Percentiles rank a stretch among this genome's conserved stretches.
phyloP scores from a whole-genome alignment of 1,140 invertebrate species.

The Monochamus saltuarius region DNA sequence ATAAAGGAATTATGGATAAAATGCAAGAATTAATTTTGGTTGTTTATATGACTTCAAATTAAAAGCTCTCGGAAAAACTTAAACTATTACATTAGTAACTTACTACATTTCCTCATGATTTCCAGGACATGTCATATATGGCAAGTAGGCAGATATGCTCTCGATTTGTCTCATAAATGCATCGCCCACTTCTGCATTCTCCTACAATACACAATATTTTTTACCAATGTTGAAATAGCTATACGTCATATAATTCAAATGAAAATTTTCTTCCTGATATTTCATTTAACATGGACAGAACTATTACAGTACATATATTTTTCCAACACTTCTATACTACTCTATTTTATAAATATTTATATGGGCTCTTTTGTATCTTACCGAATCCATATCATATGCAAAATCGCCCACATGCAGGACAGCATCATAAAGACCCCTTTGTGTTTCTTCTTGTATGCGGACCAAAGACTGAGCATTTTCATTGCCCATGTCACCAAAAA shows the following conservation, averaged over 20 bases:
- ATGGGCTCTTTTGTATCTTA: too few species aligned
- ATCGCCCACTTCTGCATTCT: constrained; percentile 79
- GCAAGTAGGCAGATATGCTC: constrained; percentile 80
- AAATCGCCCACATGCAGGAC: constrained; percentile 94
- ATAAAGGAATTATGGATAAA: too few species aligned
- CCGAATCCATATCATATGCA: constrained; percentile 91
- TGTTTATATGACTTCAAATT: too few species aligned
- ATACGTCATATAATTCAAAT: too few species aligned
- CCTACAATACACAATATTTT: constrained; percentile 45
- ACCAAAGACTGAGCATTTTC: constrained; percentile 82
- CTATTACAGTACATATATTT: too few species aligned
- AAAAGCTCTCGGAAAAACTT: too few species aligned
- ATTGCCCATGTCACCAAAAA: constrained; percentile 92
- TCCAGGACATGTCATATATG: constrained; percentile 90
- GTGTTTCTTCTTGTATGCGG: constrained; percentile 77
- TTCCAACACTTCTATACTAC: too few species aligned
- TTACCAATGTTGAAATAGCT: too few species aligned
- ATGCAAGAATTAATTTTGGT: not conserved
- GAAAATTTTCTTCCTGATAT: too few species aligned
- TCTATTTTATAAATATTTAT: too few species aligned
- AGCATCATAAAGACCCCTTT: constrained; percentile 79
- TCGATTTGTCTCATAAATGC: constrained; percentile 90
- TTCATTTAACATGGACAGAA: too few species aligned
- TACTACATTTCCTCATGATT: constrained; percentile 88
- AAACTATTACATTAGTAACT: too few species aligned